Evolutionary conservation across 2,888 invertebrate species (phyloP), one percentile per base, ranked within the genome.

Genomic region (Psococerastis gibbosa): DNA sequence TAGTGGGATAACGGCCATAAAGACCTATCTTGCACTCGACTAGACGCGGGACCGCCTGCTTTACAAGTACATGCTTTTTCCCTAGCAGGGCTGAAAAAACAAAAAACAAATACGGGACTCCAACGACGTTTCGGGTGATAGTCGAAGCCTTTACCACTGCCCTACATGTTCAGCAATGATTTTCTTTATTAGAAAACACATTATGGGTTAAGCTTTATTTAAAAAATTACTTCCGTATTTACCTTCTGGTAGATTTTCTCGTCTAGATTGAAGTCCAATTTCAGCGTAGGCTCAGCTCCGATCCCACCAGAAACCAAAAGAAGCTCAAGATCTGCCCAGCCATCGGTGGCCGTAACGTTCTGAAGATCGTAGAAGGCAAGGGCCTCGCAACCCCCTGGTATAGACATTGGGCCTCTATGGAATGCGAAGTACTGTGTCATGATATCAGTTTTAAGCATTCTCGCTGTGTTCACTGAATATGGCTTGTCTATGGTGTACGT

Each of bases 321-420:
- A 35, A 74, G 60, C 56, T 75, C 78, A 50, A 78, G 63, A 50
- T 80, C 75, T 11, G 78, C 73, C 64, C 69, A 70, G 22, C 68
- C 70, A 4, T 68, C 63, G 1, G 61, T 53, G 46, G 67, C 64
- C 8, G 65, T 66, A 47, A 68, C 69, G 47, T 70, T 66, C 47
- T 69, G 65, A n/a, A 74, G 61, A 49, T 76, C 69, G 52, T 74
- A 58, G 52, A 75, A 78, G 1, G 71, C 67, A 2, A 78, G 55
- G 0, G 73, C 76, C 58, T 79, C 79, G 45, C 74, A 71, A 0
- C 75, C 76, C 9, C 77, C 77, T 1, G 75, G 69, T 3, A 73
- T 56, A 0, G 76, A 69, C n/a, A 72, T 53, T 1, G 71, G 74
- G 2, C 74, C 73, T 44, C 59, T 61, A 48, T 67, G 67, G 15